Evolutionary conservation across 2,797 vertebrate species (phyloP), one percentile per base, ranked within the genome.

Genomic region (Rachycentron canadum): DNA sequence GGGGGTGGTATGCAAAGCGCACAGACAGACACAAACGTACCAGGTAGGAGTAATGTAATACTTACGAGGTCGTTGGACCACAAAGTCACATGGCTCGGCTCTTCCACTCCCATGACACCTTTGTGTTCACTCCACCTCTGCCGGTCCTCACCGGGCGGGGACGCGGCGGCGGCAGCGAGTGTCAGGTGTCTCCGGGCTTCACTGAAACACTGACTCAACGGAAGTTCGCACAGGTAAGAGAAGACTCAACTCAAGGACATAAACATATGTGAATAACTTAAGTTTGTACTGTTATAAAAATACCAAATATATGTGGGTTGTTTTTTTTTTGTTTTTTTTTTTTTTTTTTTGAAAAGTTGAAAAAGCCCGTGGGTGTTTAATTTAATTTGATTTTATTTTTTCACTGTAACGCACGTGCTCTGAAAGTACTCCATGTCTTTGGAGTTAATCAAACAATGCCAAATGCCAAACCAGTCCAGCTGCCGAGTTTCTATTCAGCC

Each of bases 151-250:
- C 64, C 80, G 79, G 89, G 82, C 80, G 78, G 86, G 80, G 83
- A 86, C 88, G 78, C 86, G 69, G 80, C 25, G 14, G 62, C 67
- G 14, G 79, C 52, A 25, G 38, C 0, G 0, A 81, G 93, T 90
- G 86, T 92, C 93, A 94, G 92, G 94, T 95, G 90, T 93, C 89
- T 75, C 16, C 7, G 72, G 81, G 83, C 76, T 86, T 79, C 83
- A 69, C 79, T 1, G 2, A 83, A 73, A 13, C 49, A 77, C 58
- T 25, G 69, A 79, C 52, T 89, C 82, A 28, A 71, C 86, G 88
- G 88, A 92, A 91, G 84, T 86, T 63, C 78, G 73, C 53, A 66
- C 90, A 93, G 92, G 92, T 93, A 92, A 89, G 92, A 58, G 43
- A n/a, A 23, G 63, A 69, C 68, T 68, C 8, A 14, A 25, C 34